A percentile compares a stretch with the other conserved stretches of the same genome.
These are phyloP conservation scores for Picus viridis DNA, from an alignment of 2,797 vertebrate species.

Conservation along the genomic window DNA sequence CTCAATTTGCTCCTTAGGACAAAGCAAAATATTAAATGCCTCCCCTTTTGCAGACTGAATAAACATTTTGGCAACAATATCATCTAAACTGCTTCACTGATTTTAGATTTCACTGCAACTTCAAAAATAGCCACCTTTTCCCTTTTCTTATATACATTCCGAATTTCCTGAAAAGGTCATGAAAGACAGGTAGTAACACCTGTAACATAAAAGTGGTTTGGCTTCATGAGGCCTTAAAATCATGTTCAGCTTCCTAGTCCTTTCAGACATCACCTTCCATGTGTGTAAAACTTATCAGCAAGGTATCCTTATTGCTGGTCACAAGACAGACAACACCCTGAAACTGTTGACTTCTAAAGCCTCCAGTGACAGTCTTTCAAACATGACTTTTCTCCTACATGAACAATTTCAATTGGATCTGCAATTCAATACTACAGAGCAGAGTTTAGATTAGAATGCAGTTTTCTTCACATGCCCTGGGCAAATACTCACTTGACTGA, in stretches of 20 bases:
- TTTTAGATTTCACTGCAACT: not conserved
- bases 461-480: conserved; percentile 15
- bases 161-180: not conserved
- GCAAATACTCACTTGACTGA: not conserved
- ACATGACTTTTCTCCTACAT: not conserved
- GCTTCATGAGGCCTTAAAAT: not conserved
- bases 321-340: not conserved
- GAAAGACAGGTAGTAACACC: not conserved
- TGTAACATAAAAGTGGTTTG: not conserved
- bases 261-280: not conserved
- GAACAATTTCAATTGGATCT: not conserved
- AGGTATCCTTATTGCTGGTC: not conserved
- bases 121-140: not conserved
- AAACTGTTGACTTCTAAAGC: not conserved
- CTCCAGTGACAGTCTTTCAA: not conserved
- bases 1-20: not conserved
- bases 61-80: not conserved
- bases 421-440: conserved; percentile 45
- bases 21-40: not conserved
- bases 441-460: conserved; percentile 21
- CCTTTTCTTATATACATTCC: not conserved
- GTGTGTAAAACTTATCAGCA: not conserved
- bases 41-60: not conserved
- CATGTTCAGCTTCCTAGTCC: not conserved
- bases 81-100: not conserved